These are phyloP conservation scores for Lycodopsis pacificus DNA, from an alignment of 2,797 vertebrate genomes.

Conservation along the genomic window DNA sequence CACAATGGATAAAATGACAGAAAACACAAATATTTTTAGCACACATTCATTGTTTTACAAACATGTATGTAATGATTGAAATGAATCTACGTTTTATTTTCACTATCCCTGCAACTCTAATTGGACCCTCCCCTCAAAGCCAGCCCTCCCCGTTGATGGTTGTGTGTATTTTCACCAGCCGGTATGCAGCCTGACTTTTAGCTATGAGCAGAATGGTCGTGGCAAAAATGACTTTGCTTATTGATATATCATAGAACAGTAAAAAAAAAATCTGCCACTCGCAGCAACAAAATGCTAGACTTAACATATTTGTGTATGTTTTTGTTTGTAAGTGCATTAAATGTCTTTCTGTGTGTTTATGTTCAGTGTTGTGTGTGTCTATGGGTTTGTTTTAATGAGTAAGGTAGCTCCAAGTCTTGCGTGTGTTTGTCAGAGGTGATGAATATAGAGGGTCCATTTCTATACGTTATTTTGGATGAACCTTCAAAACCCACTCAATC, in stretches of 20 bases:
- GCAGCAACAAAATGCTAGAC: background rate
- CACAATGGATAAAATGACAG: background rate
- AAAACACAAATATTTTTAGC: background rate
- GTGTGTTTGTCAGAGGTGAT: conserved; percentile 45
- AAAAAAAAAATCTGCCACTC: background rate
- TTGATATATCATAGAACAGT: background rate
- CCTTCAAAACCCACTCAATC: conserved; percentile 36
- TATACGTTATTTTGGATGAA: conserved; percentile 39
- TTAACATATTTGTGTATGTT: background rate
- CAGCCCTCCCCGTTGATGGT: background rate
- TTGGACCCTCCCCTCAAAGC: background rate
- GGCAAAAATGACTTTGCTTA: background rate
- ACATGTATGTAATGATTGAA: background rate
- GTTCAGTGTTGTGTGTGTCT: background rate
- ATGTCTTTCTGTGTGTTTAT: background rate
- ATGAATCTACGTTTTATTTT: background rate
- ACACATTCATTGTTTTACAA: background rate
- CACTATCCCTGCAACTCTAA: background rate
- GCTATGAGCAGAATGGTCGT: background rate
- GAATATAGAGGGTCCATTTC: conserved; percentile 34
- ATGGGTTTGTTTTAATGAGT: conserved; percentile 59
- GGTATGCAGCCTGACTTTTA: background rate
- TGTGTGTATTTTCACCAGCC: background rate
- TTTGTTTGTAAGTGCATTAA: background rate
- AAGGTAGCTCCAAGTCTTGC: conserved; percentile 59